Conservation (phyloP, 2,888 invertebrate species). For the Bugulina stolonifera region DNA sequence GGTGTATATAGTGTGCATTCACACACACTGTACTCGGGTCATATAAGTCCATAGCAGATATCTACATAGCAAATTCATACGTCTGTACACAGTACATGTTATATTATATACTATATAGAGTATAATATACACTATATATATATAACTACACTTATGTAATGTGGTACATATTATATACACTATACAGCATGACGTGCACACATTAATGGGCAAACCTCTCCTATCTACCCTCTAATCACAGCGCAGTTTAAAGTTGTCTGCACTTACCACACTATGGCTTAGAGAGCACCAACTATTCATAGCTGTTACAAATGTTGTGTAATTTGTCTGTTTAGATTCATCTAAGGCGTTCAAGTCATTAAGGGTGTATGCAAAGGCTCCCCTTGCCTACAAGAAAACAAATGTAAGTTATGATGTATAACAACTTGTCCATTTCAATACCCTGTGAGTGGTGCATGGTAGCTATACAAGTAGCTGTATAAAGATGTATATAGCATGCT, state of each 20-base stretch:
- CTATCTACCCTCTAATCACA: not conserved
- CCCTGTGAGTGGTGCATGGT: no score
- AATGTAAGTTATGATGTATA: no score
- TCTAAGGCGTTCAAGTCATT: slow-evolving; percentile 49
- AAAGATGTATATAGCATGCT: no score
- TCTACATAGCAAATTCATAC: not conserved
- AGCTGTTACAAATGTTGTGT: slow-evolving; percentile 36
- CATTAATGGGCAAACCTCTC: no score
- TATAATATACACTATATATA: not conserved
- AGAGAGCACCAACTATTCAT: slow-evolving; percentile 39
- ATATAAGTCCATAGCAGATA: slow-evolving; percentile 3
- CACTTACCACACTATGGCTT: slow-evolving; percentile 39
- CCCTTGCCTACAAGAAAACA: slow-evolving; percentile 52
- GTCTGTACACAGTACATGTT: not conserved
- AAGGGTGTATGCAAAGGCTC: slow-evolving; percentile 53
- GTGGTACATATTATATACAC: slow-evolving; percentile 8
- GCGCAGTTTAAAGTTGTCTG: not conserved
- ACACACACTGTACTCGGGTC: slow-evolving; percentile 44
- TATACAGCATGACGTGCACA: no score
- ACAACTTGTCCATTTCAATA: no score
- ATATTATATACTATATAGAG: slow-evolving; percentile 8
- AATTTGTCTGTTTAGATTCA: slow-evolving; percentile 28
- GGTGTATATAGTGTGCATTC: slow-evolving; percentile 45
- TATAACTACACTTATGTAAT: not conserved
- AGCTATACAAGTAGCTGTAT: no score